phyloP scores from a whole-genome alignment of 2,113 vertebrate genomes.

The Eulemur rufifrons region DNA sequence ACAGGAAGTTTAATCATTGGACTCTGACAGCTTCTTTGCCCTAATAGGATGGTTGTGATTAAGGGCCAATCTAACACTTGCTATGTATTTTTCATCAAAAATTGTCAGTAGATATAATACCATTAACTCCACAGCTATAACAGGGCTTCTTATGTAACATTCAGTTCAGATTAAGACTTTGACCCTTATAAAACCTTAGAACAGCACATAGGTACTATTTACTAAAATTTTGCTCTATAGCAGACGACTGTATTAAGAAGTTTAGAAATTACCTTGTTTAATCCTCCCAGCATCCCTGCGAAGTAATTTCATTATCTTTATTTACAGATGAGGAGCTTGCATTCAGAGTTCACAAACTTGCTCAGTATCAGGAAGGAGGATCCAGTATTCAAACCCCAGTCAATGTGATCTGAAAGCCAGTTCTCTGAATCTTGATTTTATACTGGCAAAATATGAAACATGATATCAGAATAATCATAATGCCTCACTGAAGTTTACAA shows the following conservation, averaged over 20 bases:
- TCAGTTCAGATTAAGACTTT: background rate
- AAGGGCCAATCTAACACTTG: slow-evolving; percentile 27
- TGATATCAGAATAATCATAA: background rate
- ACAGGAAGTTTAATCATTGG: slow-evolving; percentile 29
- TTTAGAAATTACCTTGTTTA: slow-evolving; percentile 26
- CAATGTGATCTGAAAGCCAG: background rate
- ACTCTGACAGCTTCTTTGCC: slow-evolving; percentile 16
- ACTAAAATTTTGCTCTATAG: background rate
- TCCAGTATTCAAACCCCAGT: background rate
- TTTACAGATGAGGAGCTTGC: background rate
- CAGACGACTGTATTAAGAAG: background rate
- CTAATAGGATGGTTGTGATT: slow-evolving; percentile 49
- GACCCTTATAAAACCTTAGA: background rate
- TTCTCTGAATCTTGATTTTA: background rate
- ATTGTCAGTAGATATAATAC: background rate
- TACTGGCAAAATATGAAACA: background rate
- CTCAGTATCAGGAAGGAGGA: background rate
- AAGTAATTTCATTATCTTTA: background rate
- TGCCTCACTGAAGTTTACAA: background rate
- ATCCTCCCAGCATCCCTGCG: background rate
- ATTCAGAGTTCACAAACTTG: background rate
- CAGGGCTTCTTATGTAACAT: background rate
- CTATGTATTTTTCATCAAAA: slow-evolving; percentile 59
- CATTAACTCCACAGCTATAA: slow-evolving; percentile 21
- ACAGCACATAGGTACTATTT: background rate